These are phyloP conservation scores for Candidula unifasciata DNA, from an alignment of 2,888 invertebrate species.

Conservation along the genomic window DNA sequence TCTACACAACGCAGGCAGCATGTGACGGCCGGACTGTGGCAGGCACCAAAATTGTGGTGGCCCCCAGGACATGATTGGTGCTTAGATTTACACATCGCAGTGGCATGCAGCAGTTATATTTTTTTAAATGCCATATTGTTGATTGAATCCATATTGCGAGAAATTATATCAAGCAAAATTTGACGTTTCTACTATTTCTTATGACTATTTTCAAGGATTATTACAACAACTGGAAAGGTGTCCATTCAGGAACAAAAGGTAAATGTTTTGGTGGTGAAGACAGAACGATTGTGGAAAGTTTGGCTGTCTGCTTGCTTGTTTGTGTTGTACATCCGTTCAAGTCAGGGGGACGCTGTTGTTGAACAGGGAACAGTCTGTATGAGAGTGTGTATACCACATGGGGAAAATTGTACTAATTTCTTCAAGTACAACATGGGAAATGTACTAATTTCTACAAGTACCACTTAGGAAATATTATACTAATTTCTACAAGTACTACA, in stretches of 20 bases:
- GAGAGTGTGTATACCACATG: neutral
- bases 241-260: constrained; percentile 28
- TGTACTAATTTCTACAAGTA: too few relatives aligned
- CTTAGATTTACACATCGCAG: constrained; percentile 41
- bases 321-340: constrained; percentile 1
- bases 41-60: too few relatives aligned
- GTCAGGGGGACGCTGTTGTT: neutral
- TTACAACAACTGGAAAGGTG: neutral
- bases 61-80: constrained; percentile 34
- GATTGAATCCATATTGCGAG: constrained; percentile 24
- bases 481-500: too few relatives aligned
- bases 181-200: constrained; percentile 16
- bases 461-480: too few relatives aligned
- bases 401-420: neutral
- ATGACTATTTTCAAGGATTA: constrained; percentile 12
- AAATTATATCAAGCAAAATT: constrained; percentile 3
- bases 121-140: constrained; percentile 36
- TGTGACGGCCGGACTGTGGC: constrained; percentile 2
- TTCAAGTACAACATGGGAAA: too few relatives aligned
- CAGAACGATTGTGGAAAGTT: neutral
- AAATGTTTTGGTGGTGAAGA: constrained; percentile 12
- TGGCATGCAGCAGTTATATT: constrained; percentile 26
- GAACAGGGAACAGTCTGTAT: neutral
- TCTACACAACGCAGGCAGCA: constrained; percentile 35
- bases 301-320: constrained; percentile 5